Percentiles rank a stretch among this genome's conserved stretches.
Evolutionary conservation across 2,113 vertebrate species (phyloP).

Genomic region (Labeo rohita): DNA sequence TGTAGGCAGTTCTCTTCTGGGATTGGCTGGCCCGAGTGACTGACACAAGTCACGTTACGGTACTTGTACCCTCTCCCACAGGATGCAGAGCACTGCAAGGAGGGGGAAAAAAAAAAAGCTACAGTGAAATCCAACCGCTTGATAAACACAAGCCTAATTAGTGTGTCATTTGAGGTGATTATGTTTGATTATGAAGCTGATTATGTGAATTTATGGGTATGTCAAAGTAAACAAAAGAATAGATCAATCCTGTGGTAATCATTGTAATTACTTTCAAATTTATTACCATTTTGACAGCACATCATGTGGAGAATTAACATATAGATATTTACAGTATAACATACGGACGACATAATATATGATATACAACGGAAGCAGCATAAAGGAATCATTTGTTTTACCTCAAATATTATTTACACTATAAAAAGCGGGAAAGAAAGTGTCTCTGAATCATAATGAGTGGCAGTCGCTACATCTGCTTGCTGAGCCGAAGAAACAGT

Average conservation of each 20-base stretch:
- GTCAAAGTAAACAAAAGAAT: conserved; percentile 7
- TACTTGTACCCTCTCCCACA: conserved; percentile 90
- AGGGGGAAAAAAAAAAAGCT: conserved; percentile 23
- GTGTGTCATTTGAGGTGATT: not conserved
- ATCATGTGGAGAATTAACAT: not conserved
- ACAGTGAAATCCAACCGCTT: conserved; percentile 23
- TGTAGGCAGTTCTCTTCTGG: conserved; percentile 87
- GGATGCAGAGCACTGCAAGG: conserved; percentile 88
- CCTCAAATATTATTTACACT: not conserved
- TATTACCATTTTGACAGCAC: not conserved
- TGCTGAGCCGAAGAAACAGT: conserved; percentile 75
- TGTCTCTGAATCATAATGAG: not conserved
- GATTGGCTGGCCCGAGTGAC: conserved; percentile 82
- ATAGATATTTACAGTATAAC: not conserved
- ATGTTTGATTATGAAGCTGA: not conserved
- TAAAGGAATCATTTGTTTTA: not conserved
- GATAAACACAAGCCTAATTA: conserved; percentile 1
- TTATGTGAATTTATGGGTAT: not conserved
- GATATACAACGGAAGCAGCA: not conserved
- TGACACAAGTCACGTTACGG: conserved; percentile 88
- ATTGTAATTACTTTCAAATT: not conserved
- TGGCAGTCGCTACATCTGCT: not conserved
- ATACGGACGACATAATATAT: not conserved
- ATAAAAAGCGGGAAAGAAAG: not conserved
- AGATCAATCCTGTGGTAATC: not conserved